A percentile compares a stretch with the other conserved stretches of the same genome.
Conservation (phyloP, 2,888 invertebrate genomes). For the Dryobota labecula region DNA sequence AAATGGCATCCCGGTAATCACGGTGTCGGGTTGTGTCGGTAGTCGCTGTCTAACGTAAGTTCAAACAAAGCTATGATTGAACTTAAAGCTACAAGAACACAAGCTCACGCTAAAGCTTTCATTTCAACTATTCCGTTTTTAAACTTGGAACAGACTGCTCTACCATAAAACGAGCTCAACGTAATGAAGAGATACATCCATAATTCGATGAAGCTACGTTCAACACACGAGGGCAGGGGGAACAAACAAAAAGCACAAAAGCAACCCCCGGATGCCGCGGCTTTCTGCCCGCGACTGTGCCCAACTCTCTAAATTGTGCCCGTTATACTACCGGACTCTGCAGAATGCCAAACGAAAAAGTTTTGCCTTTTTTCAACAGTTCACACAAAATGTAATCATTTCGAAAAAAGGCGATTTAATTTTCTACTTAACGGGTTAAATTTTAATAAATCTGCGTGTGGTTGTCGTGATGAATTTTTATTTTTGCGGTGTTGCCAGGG, state of each 20-base stretch:
- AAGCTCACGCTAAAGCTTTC: neutral
- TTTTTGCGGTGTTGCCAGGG: constrained; percentile 33
- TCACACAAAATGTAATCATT: constrained; percentile 61
- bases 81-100: neutral
- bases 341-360: constrained; percentile 64
- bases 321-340: constrained; percentile 53
- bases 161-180: constrained; percentile 4
- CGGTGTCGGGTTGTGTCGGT: too few relatives aligned
- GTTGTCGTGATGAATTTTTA: constrained; percentile 30
- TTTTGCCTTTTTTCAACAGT: constrained; percentile 58
- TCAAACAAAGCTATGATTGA: neutral
- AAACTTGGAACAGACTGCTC: neutral
- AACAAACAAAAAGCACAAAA: constrained; percentile 64
- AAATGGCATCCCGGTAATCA: neutral
- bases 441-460: constrained; percentile 60
- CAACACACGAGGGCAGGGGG: constrained; percentile 13
- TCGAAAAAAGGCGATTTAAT: constrained; percentile 60
- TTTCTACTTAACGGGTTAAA: constrained; percentile 57
- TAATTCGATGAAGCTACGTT: constrained; percentile 49
- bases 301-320: constrained; percentile 61
- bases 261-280: constrained; percentile 64
- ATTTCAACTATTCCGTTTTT: constrained; percentile 1
- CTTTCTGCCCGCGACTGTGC: constrained; percentile 47
- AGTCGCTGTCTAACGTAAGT: neutral
- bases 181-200: constrained; percentile 47